Base-by-base conservation (phyloP, 2,888 invertebrate genomes). In the Tenthredo amoena region DNA sequence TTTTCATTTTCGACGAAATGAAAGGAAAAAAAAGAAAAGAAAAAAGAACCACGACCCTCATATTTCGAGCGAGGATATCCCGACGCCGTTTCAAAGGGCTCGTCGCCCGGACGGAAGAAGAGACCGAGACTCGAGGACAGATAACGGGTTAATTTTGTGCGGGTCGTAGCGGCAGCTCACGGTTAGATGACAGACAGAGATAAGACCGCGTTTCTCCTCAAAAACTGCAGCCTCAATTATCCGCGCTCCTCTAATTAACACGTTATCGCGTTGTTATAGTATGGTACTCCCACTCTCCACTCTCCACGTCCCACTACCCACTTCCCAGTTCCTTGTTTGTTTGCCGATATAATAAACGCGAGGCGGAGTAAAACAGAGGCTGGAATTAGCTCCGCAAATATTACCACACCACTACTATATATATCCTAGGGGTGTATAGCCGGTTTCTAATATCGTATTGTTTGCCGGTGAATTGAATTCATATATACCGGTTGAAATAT, bases 171-270 rank as follows among this genome's bases (percentile, higher is more conserved):
- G 3, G 21, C 21, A 15, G 10, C 47, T 12, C 43, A 10, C 43
- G 21, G 40, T 74, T 43, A 31, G 74, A 74, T 74, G 40, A n/a
- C 74, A 74, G 74, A 74, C 74, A 15, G 43, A 26, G 21, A 74
- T 74, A 74, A 74, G 74, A 18, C 7, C 43, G 74, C 3, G n/a
- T 31, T 43, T 15, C 55, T 40, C 74, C 43, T 74, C 68, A 74
- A 74, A 74, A 74, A 74, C 43, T 74, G 74, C 74, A 74, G 43
- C 74, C 21, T 43, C 26, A 74, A 43, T 74, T 43, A 74, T 74
- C 43, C 43, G 12, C 3, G 6, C 21, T 68, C 43, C 43, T 40
- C 74, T 43, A 74, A 74, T 43, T 21, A 74, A 74, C 74, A 74
- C 74, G 74, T 74, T 74, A 74, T 74, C 74, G 43, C 34, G 18